Conservation (phyloP, 2,113 vertebrate genomes). For the Noctilio leporinus region DNA sequence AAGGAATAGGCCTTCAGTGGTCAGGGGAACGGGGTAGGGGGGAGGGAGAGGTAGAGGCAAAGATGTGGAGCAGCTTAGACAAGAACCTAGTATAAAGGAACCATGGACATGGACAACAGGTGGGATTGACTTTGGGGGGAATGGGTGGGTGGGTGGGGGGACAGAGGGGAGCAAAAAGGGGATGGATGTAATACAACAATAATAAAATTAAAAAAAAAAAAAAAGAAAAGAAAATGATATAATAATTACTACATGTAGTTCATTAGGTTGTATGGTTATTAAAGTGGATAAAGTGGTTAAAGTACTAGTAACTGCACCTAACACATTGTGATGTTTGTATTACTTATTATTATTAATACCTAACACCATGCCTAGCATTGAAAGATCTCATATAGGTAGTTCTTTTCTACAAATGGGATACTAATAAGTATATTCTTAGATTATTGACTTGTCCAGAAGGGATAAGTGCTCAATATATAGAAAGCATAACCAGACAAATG, state of each 20-base stretch:
- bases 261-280: not conserved
- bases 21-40: too few species aligned
- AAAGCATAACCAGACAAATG: not conserved
- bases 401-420: not conserved
- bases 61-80: too few species aligned
- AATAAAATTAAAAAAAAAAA: too few species aligned
- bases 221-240: not conserved
- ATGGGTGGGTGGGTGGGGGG: too few species aligned
- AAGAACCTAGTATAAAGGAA: too few species aligned
- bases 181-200: too few species aligned
- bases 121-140: too few species aligned
- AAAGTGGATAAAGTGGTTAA: not conserved
- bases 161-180: too few species aligned
- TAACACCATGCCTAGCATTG: not conserved
- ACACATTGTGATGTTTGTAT: not conserved
- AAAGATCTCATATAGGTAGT: not conserved
- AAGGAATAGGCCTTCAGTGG: too few species aligned
- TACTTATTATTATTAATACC: not conserved
- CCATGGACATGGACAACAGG: too few species aligned
- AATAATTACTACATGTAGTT: not conserved
- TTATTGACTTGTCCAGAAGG: not conserved
- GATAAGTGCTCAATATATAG: not conserved
- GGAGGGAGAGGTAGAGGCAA: too few species aligned
- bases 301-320: not conserved
- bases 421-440: not conserved